A percentile compares a stretch with the other conserved stretches of the same genome.
Conservation (phyloP, 2,113 vertebrate species). For the Nycticryphes semicollaris region DNA sequence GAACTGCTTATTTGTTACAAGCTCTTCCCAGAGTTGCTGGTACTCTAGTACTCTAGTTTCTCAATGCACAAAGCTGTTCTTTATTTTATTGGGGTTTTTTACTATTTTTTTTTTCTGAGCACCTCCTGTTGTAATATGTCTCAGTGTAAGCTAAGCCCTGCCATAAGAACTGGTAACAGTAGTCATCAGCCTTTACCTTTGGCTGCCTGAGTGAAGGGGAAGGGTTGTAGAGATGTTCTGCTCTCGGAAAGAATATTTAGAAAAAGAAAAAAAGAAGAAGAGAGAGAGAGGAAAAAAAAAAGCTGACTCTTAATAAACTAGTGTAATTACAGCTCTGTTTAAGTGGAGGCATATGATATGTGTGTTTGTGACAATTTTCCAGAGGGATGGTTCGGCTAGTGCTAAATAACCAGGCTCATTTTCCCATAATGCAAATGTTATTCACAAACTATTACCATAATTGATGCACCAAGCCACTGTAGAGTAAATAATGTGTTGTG, state of each 20-base stretch:
- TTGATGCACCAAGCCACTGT: constrained; percentile 77
- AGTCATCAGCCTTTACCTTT: neutral
- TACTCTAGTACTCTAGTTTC: neutral
- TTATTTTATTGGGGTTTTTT: neutral
- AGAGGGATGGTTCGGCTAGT: constrained; percentile 67
- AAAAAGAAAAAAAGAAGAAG: neutral
- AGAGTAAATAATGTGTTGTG: constrained; percentile 77
- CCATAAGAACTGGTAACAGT: neutral
- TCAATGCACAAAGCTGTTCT: neutral
- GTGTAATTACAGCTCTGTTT: constrained; percentile 64
- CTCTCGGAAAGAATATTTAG: neutral
- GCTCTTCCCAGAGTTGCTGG: neutral
- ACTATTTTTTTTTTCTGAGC: neutral
- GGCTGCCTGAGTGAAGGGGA: neutral
- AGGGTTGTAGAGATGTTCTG: neutral
- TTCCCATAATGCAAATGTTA: constrained; percentile 78
- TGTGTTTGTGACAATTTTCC: constrained; percentile 78
- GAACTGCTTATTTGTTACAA: neutral
- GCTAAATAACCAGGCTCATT: constrained; percentile 74
- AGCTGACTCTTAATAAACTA: constrained; percentile 19
- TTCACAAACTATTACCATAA: constrained; percentile 80
- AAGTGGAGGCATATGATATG: constrained; percentile 68
- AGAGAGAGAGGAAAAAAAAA: fast-evolving
- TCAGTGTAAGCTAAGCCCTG: neutral
- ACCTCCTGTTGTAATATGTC: neutral